These are phyloP conservation scores for Hylaeus volcanicus DNA, from an alignment of 1,140 invertebrate species.

Conservation along the genomic window DNA sequence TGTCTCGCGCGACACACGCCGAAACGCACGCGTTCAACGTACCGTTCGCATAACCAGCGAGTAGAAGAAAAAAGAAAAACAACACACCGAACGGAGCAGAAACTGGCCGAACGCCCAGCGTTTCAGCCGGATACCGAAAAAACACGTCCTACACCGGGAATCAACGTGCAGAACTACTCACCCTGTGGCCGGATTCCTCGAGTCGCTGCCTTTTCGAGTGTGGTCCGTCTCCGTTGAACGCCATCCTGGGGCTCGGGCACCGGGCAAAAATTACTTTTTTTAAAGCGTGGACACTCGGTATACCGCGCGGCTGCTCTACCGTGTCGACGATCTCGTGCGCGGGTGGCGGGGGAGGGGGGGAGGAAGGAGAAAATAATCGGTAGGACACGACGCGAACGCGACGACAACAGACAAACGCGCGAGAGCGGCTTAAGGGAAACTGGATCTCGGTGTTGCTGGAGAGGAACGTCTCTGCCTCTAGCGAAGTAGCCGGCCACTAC, in stretches of 20 bases:
- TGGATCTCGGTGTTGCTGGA: constrained; percentile 61
- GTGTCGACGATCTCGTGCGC: constrained; percentile 57
- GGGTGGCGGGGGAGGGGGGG: constrained; percentile 50
- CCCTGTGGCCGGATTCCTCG: constrained; percentile 81
- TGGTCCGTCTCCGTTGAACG: constrained; percentile 82
- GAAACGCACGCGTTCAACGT: constrained; percentile 39
- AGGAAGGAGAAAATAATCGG: constrained; percentile 68
- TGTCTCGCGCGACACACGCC: constrained; percentile 25
- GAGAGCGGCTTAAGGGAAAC: constrained; percentile 75
- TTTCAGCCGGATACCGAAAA: background rate
- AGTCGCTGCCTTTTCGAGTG: constrained; percentile 81
- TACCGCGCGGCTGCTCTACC: constrained; percentile 46
- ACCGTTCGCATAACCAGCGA: background rate
- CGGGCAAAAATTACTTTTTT: constrained; percentile 51
- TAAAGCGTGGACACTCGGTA: constrained; percentile 43
- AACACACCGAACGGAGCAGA: background rate
- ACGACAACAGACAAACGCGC: constrained; percentile 70
- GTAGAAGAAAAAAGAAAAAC: background rate
- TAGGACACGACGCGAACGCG: constrained; percentile 67
- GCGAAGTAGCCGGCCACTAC: constrained; percentile 44
- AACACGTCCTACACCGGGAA: background rate
- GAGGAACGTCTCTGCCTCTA: constrained; percentile 53
- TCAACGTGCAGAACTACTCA: constrained; percentile 67
- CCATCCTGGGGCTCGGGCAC: constrained; percentile 73
- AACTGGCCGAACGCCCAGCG: background rate